These are phyloP conservation scores for Encarsia formosa DNA, from an alignment of 2,888 invertebrate species.

Conservation along the genomic window DNA sequence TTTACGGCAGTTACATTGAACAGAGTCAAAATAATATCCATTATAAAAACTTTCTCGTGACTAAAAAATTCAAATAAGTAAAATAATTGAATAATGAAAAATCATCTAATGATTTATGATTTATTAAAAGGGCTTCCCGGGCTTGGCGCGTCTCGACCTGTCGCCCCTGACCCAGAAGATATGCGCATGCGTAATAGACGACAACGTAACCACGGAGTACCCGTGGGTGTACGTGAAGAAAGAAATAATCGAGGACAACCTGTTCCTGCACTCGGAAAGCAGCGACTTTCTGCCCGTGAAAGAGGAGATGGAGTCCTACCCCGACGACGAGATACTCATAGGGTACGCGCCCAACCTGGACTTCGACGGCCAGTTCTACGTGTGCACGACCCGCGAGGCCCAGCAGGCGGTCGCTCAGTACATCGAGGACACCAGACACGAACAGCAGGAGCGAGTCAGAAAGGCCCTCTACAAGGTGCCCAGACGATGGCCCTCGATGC, in stretches of 20 bases:
- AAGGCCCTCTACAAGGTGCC: slow-evolving; percentile 59
- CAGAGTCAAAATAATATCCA: too few relatives aligned
- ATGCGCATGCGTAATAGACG: slow-evolving; percentile 64
- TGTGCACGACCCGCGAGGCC: slow-evolving; percentile 60
- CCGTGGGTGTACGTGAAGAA: slow-evolving; percentile 69
- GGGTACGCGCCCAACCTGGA: slow-evolving; percentile 66
- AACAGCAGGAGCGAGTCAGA: slow-evolving; percentile 44
- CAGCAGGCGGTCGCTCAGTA: slow-evolving; percentile 52
- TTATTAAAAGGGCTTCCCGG: slow-evolving; percentile 47
- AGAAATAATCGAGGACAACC: slow-evolving; percentile 59
- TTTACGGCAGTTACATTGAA: too few relatives aligned
- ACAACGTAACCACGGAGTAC: slow-evolving; percentile 66
- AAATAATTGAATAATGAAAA: background rate
- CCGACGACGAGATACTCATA: slow-evolving; percentile 53
- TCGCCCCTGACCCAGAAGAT: slow-evolving; percentile 59
- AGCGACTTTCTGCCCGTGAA: slow-evolving; percentile 53
- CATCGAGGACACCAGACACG: slow-evolving; percentile 36
- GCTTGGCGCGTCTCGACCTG: slow-evolving; percentile 56
- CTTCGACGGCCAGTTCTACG: slow-evolving; percentile 64
- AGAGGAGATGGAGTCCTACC: slow-evolving; percentile 46
- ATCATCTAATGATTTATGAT: too few relatives aligned
- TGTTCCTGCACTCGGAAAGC: slow-evolving; percentile 57
- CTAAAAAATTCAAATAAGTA: background rate
- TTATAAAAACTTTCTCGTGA: too few relatives aligned
- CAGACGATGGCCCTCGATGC: slow-evolving; percentile 63